These are phyloP conservation scores for Acanthosoma haemorrhoidale DNA, from an alignment of 2,888 invertebrate species.

Conservation along the genomic window DNA sequence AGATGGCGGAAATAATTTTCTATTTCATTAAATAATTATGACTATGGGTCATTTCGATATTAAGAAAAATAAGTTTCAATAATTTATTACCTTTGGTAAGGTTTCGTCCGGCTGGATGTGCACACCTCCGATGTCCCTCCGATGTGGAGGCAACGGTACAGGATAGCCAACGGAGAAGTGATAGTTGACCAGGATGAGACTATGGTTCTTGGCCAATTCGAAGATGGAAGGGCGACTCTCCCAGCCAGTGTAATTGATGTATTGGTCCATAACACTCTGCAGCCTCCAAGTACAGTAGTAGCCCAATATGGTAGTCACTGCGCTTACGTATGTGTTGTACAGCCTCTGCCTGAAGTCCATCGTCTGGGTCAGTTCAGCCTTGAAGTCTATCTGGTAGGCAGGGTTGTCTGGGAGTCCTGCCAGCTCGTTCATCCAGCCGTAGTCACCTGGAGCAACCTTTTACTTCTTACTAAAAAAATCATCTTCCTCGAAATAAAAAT, in stretches of 20 bases:
- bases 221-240: slow-evolving; percentile 32
- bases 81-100: slow-evolving; percentile 36
- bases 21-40: too few species aligned
- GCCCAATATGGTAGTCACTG: background rate
- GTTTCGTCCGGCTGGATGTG: slow-evolving; percentile 25
- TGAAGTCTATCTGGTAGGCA: slow-evolving; percentile 29
- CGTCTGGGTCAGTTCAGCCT: slow-evolving; percentile 9
- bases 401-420: slow-evolving; percentile 33
- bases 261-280: slow-evolving; percentile 23
- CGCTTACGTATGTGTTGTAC: background rate
- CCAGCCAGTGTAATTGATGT: slow-evolving; percentile 36
- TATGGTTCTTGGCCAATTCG: slow-evolving; percentile 33
- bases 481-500: too few species aligned
- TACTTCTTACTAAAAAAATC: too few species aligned
- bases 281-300: slow-evolving; percentile 27
- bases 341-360: slow-evolving; percentile 24
- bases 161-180: slow-evolving; percentile 33
- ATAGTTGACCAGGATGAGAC: slow-evolving; percentile 36
- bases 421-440: slow-evolving; percentile 32
- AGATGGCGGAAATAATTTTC: too few species aligned
- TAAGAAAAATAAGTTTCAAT: too few species aligned
- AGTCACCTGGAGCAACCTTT: slow-evolving; percentile 5
- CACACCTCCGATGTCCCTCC: slow-evolving; percentile 33
- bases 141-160: slow-evolving; percentile 30
- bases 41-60: too few species aligned